These are phyloP conservation scores for Pangasianodon gigas DNA, from an alignment of 2,113 vertebrate species.

Conservation along the genomic window DNA sequence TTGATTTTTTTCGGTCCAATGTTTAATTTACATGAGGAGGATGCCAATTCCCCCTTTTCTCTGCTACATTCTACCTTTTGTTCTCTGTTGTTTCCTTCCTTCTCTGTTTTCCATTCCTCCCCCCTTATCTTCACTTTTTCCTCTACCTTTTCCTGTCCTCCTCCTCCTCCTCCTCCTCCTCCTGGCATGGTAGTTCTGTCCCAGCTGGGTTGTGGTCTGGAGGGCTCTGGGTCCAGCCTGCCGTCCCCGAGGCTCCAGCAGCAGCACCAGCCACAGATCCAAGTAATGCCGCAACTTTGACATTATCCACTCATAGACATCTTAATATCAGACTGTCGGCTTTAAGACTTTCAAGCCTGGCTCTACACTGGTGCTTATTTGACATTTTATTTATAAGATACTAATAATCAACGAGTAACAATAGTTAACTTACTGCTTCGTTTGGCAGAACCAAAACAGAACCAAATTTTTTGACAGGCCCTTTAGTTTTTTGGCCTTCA, in stretches of 20 bases:
- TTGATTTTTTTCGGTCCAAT: conserved; percentile 52
- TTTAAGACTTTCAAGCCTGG: not conserved
- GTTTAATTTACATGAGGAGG: conserved; percentile 71
- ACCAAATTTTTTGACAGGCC: not conserved
- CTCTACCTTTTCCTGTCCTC: conserved; percentile 49
- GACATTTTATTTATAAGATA: not conserved
- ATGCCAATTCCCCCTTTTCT: conserved; percentile 70
- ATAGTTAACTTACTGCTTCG: not conserved
- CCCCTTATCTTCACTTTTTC: conserved; percentile 60
- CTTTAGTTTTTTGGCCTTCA: not conserved
- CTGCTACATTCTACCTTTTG: conserved; percentile 72
- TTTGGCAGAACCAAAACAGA: not conserved
- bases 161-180: conserved; percentile 60
- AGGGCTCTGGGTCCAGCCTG: conserved; percentile 91
- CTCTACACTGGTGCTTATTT: not conserved
- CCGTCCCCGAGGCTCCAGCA: conserved; percentile 93
- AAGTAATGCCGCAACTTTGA: conserved; percentile 95
- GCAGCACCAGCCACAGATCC: conserved; percentile 94
- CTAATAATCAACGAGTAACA: not conserved
- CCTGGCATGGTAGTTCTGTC: conserved; percentile 84
- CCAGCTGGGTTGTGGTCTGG: conserved; percentile 96
- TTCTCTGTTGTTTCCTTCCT: conserved; percentile 62
- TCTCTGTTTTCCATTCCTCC: conserved; percentile 31
- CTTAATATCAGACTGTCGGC: conserved; percentile 54
- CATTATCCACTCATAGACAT: conserved; percentile 68